Base-by-base conservation (phyloP, 2,888 invertebrate species). In the Alitta virens region DNA sequence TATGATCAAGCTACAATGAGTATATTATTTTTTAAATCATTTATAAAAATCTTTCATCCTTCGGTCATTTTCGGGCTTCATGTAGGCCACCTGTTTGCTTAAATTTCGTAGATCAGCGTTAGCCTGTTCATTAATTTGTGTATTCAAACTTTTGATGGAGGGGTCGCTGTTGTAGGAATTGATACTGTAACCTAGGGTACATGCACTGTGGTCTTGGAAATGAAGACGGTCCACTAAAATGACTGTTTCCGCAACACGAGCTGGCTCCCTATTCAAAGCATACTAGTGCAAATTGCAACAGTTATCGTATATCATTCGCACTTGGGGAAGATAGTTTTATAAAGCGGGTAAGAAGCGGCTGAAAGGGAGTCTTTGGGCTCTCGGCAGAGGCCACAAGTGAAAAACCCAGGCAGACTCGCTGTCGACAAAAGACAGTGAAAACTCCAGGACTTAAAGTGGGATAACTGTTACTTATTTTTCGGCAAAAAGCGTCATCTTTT, bases 191-290 rank as follows among this genome's bases (percentile, higher is more conserved):
- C 46, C 46, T 18, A 46, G n/a, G 21, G 46, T 46, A 46, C 46
- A 46, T 12, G 46, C 46, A 18, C 9, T 9, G n/a, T 46, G 46
- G n/a, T 46, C 46, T 18, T 21, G 46, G n/a, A 46, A 46, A 16
- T 46, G 46, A 16, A 46, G 46, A 21, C 46, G 46, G n/a, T 46
- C 46, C 21, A 46, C 46, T 21, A 46, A 21, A 16, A 46, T 12
- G 7, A 21, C n/a, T 46, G 46, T 46, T n/a, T 46, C 21, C n/a
- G 21, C 3, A 21, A 46, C 5, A 5, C 46, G 46, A 18, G 46
- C 46, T 46, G 46, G 46, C 21, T 46, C 46, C n/a, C 46, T n/a
- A n/a, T 46, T 46, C n/a, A 46, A 7, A 46, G 46, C 46, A 46
- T 18, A 46, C n/a, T 5, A 5, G 7, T 46, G 46, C 46, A 46